These are phyloP conservation scores for Echeneis naucrates DNA, from an alignment of 2,797 vertebrate species.

Conservation along the genomic window DNA sequence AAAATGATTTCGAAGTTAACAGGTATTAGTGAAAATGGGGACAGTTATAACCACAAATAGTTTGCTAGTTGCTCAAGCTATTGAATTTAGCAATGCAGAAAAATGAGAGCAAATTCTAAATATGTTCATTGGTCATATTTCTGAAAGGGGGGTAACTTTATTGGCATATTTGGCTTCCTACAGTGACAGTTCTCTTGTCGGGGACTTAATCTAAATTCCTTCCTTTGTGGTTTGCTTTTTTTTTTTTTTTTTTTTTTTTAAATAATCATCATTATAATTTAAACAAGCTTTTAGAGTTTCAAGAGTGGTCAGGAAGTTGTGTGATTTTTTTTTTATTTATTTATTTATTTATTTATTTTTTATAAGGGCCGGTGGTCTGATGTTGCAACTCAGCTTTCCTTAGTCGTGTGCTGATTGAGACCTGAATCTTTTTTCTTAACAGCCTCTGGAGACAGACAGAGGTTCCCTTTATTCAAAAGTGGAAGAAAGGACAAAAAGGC, in stretches of 20 bases:
- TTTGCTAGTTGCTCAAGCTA: neutral
- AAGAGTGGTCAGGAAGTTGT: constrained; percentile 22
- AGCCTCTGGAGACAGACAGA: constrained; percentile 18
- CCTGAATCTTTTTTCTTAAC: constrained; percentile 42
- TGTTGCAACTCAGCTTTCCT: constrained; percentile 29
- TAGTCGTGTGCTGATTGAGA: constrained; percentile 27
- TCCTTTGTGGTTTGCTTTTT: neutral
- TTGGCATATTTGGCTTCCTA: neutral
- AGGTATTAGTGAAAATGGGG: neutral
- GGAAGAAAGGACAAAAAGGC: constrained; percentile 10
- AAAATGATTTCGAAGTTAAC: neutral
- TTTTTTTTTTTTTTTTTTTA: neutral
- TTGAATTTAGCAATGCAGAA: neutral
- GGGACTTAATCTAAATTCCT: neutral
- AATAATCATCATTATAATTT: no score
- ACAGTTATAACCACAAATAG: neutral
- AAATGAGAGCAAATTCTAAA: constrained; percentile 5
- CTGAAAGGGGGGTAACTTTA: neutral
- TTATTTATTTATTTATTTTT: no score
- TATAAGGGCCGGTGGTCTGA: constrained; percentile 11
- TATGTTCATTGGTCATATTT: neutral
- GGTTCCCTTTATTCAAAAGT: constrained; percentile 36
- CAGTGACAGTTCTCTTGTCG: neutral
- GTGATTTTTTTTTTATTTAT: no score
- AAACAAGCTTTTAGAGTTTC: neutral